Percentiles rank a stretch among this genome's conserved stretches.
These are phyloP conservation scores for Rhipidura dahli DNA, from an alignment of 2,113 vertebrate genomes.

Conservation along the genomic window DNA sequence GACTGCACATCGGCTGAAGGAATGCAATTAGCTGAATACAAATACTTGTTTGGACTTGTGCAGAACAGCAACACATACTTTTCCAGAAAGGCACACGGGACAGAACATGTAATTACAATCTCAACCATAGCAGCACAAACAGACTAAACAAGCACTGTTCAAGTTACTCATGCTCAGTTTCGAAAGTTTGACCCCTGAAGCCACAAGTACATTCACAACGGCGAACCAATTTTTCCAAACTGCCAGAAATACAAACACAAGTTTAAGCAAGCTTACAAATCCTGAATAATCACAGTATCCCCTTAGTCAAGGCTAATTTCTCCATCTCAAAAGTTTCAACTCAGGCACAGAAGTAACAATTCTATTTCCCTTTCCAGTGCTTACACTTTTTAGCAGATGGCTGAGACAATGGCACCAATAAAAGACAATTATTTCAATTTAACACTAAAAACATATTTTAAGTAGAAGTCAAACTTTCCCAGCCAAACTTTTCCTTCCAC, in stretches of 20 bases:
- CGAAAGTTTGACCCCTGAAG: background rate
- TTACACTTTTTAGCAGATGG: background rate
- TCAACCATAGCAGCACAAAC: background rate
- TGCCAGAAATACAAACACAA: background rate
- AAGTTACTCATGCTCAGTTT: background rate
- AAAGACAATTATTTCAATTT: background rate
- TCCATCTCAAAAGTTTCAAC: background rate
- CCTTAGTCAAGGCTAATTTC: background rate
- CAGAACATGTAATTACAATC: constrained; percentile 18
- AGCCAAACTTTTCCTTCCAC: background rate
- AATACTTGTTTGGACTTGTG: constrained; percentile 14
- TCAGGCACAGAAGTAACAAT: background rate
- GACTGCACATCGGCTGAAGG: background rate
- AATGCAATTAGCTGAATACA: background rate
- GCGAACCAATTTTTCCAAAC: background rate
- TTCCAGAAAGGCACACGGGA: background rate
- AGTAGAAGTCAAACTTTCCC: background rate
- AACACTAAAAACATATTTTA: background rate
- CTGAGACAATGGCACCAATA: background rate
- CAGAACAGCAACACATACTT: background rate
- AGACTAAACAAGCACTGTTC: constrained; percentile 13
- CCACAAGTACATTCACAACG: background rate
- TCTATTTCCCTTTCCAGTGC: background rate
- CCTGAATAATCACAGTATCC: background rate
- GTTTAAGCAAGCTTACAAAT: background rate